phyloP scores from a whole-genome alignment of 2,113 vertebrate genomes.

The Corythoichthys haematopterus region DNA sequence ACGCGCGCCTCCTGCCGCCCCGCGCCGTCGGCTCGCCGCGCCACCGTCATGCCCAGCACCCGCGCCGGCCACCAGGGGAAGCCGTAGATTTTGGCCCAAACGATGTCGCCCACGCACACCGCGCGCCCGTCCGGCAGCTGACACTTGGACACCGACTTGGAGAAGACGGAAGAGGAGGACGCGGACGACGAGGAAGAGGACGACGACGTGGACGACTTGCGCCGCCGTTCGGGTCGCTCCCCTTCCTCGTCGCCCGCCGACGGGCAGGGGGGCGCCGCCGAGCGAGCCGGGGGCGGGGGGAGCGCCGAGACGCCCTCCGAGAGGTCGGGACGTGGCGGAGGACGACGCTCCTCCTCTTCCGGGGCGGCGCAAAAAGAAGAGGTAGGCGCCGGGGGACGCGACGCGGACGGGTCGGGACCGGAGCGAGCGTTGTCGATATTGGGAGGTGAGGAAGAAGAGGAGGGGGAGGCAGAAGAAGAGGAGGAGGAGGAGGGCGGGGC shows the following conservation, averaged over 20 bases:
- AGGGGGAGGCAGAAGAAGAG: slow-evolving; percentile 6
- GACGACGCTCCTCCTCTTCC: background rate
- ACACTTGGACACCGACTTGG: slow-evolving; percentile 93
- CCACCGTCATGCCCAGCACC: slow-evolving; percentile 88
- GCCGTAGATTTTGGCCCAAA: slow-evolving; percentile 98
- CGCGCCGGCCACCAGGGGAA: slow-evolving; percentile 99
- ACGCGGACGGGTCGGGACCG: background rate
- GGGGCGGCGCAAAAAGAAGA: slow-evolving; percentile 21
- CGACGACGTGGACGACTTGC: slow-evolving; percentile 53
- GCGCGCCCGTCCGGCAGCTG: slow-evolving; percentile 88
- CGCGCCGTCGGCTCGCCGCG: slow-evolving; percentile 83
- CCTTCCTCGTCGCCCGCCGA: slow-evolving; percentile 25
- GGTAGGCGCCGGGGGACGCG: background rate
- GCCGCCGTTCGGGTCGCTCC: slow-evolving; percentile 39
- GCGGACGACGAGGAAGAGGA: slow-evolving; percentile 53
- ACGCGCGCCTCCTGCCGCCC: slow-evolving; percentile 92
- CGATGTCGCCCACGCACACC: slow-evolving; percentile 96
- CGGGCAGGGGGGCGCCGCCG: slow-evolving; percentile 62
- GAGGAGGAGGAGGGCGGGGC: slow-evolving; percentile 35
- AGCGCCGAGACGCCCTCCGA: slow-evolving; percentile 87
- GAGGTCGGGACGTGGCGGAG: slow-evolving; percentile 67
- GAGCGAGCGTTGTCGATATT: slow-evolving; percentile 20
- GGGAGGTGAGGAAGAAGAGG: slow-evolving; percentile 12
- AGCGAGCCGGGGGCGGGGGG: slow-evolving; percentile 76
- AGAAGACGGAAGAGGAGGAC: slow-evolving; percentile 79